phyloP scores from a whole-genome alignment of 1,140 invertebrate species.

The Camponotus pennsylvanicus region DNA sequence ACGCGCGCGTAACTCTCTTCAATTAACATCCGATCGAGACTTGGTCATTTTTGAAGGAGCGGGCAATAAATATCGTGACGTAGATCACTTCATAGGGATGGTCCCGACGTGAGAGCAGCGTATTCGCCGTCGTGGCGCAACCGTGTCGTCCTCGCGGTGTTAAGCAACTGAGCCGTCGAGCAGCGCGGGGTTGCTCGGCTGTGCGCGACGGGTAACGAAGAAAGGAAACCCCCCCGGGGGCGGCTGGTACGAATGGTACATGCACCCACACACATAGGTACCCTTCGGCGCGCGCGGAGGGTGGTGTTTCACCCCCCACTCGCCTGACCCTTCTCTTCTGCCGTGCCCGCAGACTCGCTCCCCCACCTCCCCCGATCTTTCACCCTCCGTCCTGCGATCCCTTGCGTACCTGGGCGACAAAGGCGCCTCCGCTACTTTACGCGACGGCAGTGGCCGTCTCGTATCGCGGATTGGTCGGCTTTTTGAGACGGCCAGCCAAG shows the following conservation, averaged over 20 bases:
- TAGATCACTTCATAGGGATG: conserved; percentile 21
- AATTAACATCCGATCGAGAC: conserved; percentile 14
- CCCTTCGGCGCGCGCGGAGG: conserved; percentile 50
- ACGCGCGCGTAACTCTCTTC: neutral
- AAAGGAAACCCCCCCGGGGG: conserved; percentile 80
- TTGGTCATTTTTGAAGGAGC: neutral
- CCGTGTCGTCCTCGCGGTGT: conserved; percentile 85
- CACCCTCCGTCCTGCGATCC: conserved; percentile 58
- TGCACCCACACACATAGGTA: conserved; percentile 64
- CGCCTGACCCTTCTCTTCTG: conserved; percentile 39
- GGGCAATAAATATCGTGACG: neutral
- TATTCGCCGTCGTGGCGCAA: conserved; percentile 72
- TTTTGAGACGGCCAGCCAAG: conserved; percentile 83
- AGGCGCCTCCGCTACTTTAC: conserved; percentile 82
- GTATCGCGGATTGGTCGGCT: conserved; percentile 86
- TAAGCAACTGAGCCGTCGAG: conserved; percentile 84
- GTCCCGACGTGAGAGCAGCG: conserved; percentile 36
- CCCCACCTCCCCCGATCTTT: conserved; percentile 45
- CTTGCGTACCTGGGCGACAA: conserved; percentile 68
- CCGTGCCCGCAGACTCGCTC: conserved; percentile 9
- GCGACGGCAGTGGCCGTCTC: conserved; percentile 85
- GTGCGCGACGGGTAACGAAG: conserved; percentile 73
- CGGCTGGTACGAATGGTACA: conserved; percentile 69
- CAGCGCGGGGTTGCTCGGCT: conserved; percentile 83
- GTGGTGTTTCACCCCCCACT: conserved; percentile 65